phyloP scores from a whole-genome alignment of 2,797 vertebrate species.

The Anomalospiza imberbis region DNA sequence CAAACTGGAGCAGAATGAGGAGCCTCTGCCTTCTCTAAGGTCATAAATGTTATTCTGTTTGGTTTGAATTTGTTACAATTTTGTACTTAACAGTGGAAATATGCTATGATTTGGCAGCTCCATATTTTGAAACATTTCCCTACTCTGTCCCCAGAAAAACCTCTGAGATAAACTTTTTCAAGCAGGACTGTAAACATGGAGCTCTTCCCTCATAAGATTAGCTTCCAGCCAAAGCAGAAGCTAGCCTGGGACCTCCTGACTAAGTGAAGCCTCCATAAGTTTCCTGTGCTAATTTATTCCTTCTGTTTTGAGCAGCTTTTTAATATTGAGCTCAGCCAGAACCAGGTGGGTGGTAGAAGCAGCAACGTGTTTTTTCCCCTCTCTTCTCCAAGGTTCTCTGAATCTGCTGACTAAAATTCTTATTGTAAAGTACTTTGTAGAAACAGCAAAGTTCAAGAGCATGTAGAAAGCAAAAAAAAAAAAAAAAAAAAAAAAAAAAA shows the following conservation, averaged over 20 bases:
- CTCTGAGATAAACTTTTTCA: not conserved
- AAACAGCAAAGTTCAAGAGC: not conserved
- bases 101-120: not conserved
- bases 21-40: not conserved
- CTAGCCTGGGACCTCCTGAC: not conserved
- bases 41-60: not conserved
- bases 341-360: not conserved
- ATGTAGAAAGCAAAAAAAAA: not conserved
- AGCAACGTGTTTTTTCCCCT: not conserved
- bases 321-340: slow-evolving; percentile 19
- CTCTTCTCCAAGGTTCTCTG: not conserved
- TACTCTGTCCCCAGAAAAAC: not conserved
- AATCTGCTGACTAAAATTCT: not conserved
- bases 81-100: not conserved
- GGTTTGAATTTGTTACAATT: not conserved
- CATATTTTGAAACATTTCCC: not conserved
- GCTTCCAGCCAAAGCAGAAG: not conserved
- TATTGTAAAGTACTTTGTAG: not conserved
- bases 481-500: not conserved
- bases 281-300: not conserved
- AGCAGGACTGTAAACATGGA: not conserved
- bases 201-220: not conserved
- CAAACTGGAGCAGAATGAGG: not conserved
- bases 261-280: not conserved
- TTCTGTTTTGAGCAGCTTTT: not conserved